Evolutionary conservation across 2,113 vertebrate species (phyloP).

Genomic region (Alaudala cheleensis): DNA sequence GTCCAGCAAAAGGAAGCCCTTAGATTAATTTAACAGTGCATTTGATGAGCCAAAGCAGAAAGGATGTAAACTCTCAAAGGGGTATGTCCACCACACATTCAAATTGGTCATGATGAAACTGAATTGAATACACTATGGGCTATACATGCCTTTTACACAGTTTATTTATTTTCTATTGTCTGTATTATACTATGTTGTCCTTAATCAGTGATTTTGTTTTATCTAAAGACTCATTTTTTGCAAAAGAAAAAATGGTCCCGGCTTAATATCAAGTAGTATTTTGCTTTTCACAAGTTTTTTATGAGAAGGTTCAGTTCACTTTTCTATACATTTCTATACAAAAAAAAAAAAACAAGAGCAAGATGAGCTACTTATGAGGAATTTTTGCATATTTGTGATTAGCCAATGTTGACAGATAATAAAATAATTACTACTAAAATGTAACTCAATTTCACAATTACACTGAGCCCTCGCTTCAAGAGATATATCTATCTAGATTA

Average conservation of each 20-base stretch:
- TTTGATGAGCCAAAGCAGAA: background rate
- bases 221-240: background rate
- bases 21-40: background rate
- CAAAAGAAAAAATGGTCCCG: background rate
- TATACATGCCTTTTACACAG: accelerated
- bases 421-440: background rate
- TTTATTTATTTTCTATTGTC: background rate
- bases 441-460: background rate
- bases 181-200: background rate
- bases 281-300: background rate
- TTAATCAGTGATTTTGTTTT: background rate
- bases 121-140: background rate
- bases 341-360: background rate
- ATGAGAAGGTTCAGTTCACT: background rate
- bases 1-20: background rate
- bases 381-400: background rate
- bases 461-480: background rate
- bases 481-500: background rate
- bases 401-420: background rate
- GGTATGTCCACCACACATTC: background rate
- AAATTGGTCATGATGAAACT: background rate
- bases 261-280: background rate
- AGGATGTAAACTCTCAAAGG: background rate
- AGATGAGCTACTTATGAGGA: background rate
- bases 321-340: background rate